Base-by-base conservation (phyloP, 1,140 invertebrate genomes). In the Anoplolepis gracilipes region DNA sequence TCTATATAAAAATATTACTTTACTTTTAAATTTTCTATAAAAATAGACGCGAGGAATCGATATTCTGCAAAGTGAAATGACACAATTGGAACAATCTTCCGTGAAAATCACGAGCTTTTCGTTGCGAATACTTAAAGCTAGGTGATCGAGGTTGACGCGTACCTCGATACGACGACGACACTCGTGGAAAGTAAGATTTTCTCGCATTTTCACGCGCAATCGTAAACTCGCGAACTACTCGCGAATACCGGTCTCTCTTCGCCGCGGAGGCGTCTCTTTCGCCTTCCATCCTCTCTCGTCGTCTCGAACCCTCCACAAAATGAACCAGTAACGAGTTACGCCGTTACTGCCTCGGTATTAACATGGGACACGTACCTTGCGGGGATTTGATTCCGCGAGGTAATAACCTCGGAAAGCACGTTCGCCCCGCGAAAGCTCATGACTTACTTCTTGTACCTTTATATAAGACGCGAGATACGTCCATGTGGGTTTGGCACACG, bases 361-460 rank as follows among this genome's bases (percentile, higher is more conserved):
- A 91, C 89, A 91, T 87, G 85, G 69, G 57, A 84, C 91, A 93
- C 89, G 90, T 93, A 88, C 13, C 69, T 84, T 85, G 65, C 75
- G 86, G 88, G 88, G 89, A 93, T 93, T 93, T 92, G 88, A 92
- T 92, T 91, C 87, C 85, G 77, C 87, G 85, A 86, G 89, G 90
- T 91, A 92, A 93, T 93, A 92, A 93, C 87, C 84, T 81, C 78
- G 67, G 84, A 33, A 86, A 87, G 84, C 92, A 92, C 92, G 92
- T 92, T 91, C 88, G 59, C 81, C 65, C 28, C 65, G 76, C 84
- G 86, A 90, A 92, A 89, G 81, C 87, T 91, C 86, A 75, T 81
- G 79, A 88, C 76, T 90, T 88, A 85, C 65, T 85, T 88, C 90
- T 77, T 46, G 84, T 64, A n/a, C 65, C 53, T 78, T 73, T 61